Evolutionary conservation across 2,888 invertebrate species (phyloP).

Genomic region (Agrypnus murinus): DNA sequence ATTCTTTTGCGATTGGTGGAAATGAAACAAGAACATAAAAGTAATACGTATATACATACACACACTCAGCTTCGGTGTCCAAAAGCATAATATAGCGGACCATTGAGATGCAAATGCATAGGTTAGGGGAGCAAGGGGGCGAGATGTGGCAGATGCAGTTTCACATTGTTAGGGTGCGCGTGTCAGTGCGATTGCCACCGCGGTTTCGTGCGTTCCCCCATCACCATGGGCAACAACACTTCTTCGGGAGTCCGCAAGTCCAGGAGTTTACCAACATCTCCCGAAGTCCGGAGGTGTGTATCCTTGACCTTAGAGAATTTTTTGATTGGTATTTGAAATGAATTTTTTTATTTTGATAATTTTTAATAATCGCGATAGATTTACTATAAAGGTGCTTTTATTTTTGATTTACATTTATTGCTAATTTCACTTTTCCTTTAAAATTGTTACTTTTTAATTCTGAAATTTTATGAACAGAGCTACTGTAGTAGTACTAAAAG

Average conservation of each 20-base stretch:
- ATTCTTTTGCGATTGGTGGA: conserved; percentile 24
- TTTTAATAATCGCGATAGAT: too few species aligned
- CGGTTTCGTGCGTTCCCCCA: conserved; percentile 47
- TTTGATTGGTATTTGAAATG: too few species aligned
- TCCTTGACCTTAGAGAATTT: not conserved
- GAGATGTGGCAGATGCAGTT: conserved; percentile 60
- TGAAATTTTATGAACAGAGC: too few species aligned
- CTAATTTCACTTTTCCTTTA: too few species aligned
- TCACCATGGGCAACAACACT: conserved; percentile 67
- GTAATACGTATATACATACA: too few species aligned
- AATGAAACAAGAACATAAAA: conserved; percentile 23
- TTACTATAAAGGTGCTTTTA: too few species aligned
- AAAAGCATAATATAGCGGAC: conserved; percentile 51
- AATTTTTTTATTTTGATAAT: too few species aligned
- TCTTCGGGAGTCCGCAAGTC: conserved; percentile 71
- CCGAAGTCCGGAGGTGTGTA: conserved; percentile 69
- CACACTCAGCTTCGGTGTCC: conserved; percentile 47
- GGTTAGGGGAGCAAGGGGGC: conserved; percentile 60
- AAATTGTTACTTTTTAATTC: too few species aligned
- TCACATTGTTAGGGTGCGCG: conserved; percentile 59
- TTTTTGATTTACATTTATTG: too few species aligned
- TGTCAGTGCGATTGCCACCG: conserved; percentile 51
- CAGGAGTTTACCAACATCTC: conserved; percentile 86
- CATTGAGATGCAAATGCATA: conserved; percentile 65
- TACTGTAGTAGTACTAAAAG: too few species aligned